Conservation (phyloP, 2,888 invertebrate genomes). For the Rhagonycha fulva region DNA sequence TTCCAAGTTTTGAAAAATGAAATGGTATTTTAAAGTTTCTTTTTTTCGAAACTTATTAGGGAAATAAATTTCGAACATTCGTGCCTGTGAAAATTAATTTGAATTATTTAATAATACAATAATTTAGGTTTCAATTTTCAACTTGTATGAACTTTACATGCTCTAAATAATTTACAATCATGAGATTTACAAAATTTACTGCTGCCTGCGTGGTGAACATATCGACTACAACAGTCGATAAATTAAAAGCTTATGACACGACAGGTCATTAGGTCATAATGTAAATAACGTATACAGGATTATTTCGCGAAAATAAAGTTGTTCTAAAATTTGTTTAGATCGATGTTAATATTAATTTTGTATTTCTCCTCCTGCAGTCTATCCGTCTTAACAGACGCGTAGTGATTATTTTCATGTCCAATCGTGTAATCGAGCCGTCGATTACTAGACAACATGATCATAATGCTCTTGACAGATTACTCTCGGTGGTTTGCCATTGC, state of each 20-base stretch:
- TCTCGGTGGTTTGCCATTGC: too few relatives aligned
- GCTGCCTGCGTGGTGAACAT: conserved; percentile 4
- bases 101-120: background rate
- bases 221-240: conserved; percentile 12
- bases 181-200: conserved; percentile 14
- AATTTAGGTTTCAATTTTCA: background rate
- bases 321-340: conserved; percentile 4
- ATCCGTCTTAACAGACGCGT: too few relatives aligned
- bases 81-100: background rate
- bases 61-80: background rate
- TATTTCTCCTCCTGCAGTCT: too few relatives aligned
- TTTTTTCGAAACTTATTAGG: background rate
- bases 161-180: background rate
- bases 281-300: conserved; percentile 15
- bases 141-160: background rate
- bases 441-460: too few relatives aligned
- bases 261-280: conserved; percentile 17
- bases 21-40: background rate
- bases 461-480: too few relatives aligned
- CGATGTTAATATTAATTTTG: background rate
- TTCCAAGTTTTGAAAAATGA: background rate
- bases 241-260: conserved; percentile 18
- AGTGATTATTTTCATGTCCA: too few relatives aligned
- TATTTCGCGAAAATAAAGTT: conserved; percentile 5
- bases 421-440: too few relatives aligned